Evolutionary conservation across 1,140 invertebrate species (phyloP).

Genomic region (Drosophila gunungcola): DNA sequence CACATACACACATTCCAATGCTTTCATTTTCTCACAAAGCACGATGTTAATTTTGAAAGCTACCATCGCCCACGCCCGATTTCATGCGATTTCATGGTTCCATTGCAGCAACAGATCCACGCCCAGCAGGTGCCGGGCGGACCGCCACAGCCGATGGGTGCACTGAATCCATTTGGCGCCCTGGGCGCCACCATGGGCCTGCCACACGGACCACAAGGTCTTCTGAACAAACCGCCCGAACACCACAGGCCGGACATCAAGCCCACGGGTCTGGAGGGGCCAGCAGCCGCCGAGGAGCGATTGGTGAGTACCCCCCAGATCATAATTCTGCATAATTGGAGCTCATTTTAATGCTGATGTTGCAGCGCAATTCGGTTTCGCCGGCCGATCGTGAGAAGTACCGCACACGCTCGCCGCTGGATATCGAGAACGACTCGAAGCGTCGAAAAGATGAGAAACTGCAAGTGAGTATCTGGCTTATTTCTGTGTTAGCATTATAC

Average conservation of each 20-base stretch:
- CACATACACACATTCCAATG: slow-evolving; percentile 33
- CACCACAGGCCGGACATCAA: slow-evolving; percentile 84
- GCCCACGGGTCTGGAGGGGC: slow-evolving; percentile 80
- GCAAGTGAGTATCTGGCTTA: slow-evolving; percentile 89
- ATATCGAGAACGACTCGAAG: slow-evolving; percentile 89
- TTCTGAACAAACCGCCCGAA: slow-evolving; percentile 83
- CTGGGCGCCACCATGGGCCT: slow-evolving; percentile 83
- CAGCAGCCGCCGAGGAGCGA: slow-evolving; percentile 82
- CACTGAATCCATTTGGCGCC: slow-evolving; percentile 83
- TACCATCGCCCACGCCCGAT: not conserved
- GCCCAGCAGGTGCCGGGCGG: slow-evolving; percentile 85
- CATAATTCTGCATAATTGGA: not conserved
- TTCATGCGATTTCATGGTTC: slow-evolving; percentile 15
- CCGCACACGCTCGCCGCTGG: slow-evolving; percentile 88
- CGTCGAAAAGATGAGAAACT: slow-evolving; percentile 94
- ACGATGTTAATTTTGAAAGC: slow-evolving; percentile 27
- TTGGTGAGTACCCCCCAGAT: slow-evolving; percentile 59
- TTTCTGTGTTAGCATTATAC: slow-evolving; percentile 6
- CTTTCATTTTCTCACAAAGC: slow-evolving; percentile 41
- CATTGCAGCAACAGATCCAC: slow-evolving; percentile 86
- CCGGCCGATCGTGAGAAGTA: slow-evolving; percentile 96
- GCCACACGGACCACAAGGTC: slow-evolving; percentile 81
- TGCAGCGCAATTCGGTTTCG: slow-evolving; percentile 92
- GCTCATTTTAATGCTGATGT: slow-evolving; percentile 3
- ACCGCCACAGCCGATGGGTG: slow-evolving; percentile 84